These are phyloP conservation scores for Petrosia ficiformis DNA, from an alignment of 37 sponge, comb jelly and placozoan genomes.

Conservation along the genomic window DNA sequence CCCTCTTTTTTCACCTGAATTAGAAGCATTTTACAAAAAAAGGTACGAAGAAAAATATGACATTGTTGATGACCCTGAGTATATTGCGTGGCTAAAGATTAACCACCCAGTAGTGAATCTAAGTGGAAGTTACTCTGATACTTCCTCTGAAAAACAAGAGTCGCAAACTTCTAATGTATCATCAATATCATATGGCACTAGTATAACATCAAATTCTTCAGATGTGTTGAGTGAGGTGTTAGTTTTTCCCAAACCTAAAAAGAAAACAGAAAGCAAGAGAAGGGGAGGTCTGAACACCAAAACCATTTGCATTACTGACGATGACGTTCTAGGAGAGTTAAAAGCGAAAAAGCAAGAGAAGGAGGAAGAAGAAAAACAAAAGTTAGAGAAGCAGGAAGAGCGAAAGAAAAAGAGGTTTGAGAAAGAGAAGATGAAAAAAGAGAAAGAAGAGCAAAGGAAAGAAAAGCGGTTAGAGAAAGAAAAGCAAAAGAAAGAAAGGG, in stretches of 20 bases:
- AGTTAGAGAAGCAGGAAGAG: neutral
- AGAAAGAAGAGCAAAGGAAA: neutral
- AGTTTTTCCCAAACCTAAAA: constrained; percentile 18
- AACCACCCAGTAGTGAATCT: constrained; percentile 8
- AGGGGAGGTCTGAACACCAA: constrained; percentile 27
- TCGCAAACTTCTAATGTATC: neutral
- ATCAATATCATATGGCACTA: neutral
- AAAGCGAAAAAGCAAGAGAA: constrained; percentile 28
- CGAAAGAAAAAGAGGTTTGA: neutral
- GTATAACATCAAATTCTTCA: neutral
- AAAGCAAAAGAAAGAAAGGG: neutral
- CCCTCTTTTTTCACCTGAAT: constrained; percentile 12
- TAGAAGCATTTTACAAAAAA: constrained; percentile 13
- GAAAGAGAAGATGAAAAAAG: neutral
- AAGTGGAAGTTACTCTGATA: neutral
- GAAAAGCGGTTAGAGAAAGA: neutral
- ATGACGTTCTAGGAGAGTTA: constrained; percentile 18
- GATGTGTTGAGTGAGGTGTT: neutral
- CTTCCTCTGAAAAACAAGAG: neutral
- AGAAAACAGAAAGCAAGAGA: neutral
- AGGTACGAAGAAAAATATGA: constrained; percentile 34
- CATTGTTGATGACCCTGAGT: constrained; percentile 1
- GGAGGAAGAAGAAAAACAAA: neutral
- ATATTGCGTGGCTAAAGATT: constrained; percentile 28
- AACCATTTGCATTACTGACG: constrained; percentile 54